Base-by-base conservation (phyloP, 2,888 invertebrate genomes). In the Pasiphila rectangulata region DNA sequence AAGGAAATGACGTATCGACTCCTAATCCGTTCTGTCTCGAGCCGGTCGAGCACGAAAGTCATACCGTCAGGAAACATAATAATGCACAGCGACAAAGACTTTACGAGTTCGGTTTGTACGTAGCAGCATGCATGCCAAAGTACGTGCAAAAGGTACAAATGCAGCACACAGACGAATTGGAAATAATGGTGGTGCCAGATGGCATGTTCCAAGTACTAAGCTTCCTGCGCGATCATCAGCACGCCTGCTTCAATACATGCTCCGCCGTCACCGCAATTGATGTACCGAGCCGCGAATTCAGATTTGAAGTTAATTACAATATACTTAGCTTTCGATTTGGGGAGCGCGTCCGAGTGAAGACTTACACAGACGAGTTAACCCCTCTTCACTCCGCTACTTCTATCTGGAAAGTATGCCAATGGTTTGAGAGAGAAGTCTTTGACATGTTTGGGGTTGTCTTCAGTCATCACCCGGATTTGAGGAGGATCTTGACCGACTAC, bases 371-470 rank as follows among this genome's bases (percentile, higher is more conserved):
- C 19, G 87, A 87, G 56, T 55, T 87, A 9, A 82, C 86, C 0
- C 84, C 87, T 1, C 53, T 86, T 0, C 77, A 68, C 30, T 87
- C 87, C 0, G 76, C 75, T 0, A 73, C 45, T 21, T 59, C 61
- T 0, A 23, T 85, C 13, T 87, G 83, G 82, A 46, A 57, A 1
- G 55, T 63, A 2, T 74, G 73, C 15, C 64, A 72, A 16, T 72
- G 69, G 67, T 74, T 66, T 7, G 87, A 87, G 56, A 71, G 87
- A 48, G 87, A 87, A 67, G 72, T 81, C 3, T 87, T 83, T 29
- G 87, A 87, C 25, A 77, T 87, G 81, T 87, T 75, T 45, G 87
- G 87, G 2, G 58, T 87, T 2, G 65, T 87, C 6, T 87, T 84
- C 50, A 72, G 68, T 6, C 77, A 86, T 59, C 86, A 87, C 54